Percentiles rank a stretch among this genome's conserved stretches.
These are phyloP conservation scores for Macrophya annulata DNA, from an alignment of 2,888 invertebrate species.

Conservation along the genomic window DNA sequence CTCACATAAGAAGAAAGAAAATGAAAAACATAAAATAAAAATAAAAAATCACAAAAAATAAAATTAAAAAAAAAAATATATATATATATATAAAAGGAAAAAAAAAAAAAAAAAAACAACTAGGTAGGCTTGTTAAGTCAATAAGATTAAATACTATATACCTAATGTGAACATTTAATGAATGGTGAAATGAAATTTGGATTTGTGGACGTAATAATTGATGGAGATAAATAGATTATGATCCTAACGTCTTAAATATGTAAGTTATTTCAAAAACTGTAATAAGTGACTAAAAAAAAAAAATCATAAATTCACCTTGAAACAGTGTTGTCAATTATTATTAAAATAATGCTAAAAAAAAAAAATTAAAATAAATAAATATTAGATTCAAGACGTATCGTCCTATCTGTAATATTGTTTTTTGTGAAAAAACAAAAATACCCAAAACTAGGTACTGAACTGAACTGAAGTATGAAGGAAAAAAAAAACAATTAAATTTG, in stretches of 20 bases:
- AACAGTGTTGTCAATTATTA: constrained; percentile 75
- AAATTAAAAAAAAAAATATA: not conserved
- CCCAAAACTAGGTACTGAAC: not conserved
- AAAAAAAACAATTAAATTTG: not conserved
- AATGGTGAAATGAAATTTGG: not conserved
- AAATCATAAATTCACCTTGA: constrained; percentile 60
- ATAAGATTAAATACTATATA: constrained; percentile 67
- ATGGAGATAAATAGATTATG: constrained; percentile 6
- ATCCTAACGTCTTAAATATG: constrained; percentile 63
- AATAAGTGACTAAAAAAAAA: constrained; percentile 25
- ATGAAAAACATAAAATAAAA: constrained; percentile 7
- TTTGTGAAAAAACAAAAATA: not conserved
- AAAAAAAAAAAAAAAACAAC: not conserved
- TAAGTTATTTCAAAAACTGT: constrained; percentile 41
- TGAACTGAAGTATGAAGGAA: not conserved
- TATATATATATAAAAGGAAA: not conserved
- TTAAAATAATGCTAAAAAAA: constrained; percentile 64
- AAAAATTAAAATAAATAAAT: not conserved
- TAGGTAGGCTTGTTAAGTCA: constrained; percentile 72
- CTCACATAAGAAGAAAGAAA: too few relatives aligned
- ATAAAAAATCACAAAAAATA: not conserved
- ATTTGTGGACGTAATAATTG: not conserved
- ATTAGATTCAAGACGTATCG: not conserved
- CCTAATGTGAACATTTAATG: constrained; percentile 63
- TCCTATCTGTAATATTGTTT: not conserved